phyloP scores from a whole-genome alignment of 1,140 invertebrate species.

The Chelonus insularis region DNA sequence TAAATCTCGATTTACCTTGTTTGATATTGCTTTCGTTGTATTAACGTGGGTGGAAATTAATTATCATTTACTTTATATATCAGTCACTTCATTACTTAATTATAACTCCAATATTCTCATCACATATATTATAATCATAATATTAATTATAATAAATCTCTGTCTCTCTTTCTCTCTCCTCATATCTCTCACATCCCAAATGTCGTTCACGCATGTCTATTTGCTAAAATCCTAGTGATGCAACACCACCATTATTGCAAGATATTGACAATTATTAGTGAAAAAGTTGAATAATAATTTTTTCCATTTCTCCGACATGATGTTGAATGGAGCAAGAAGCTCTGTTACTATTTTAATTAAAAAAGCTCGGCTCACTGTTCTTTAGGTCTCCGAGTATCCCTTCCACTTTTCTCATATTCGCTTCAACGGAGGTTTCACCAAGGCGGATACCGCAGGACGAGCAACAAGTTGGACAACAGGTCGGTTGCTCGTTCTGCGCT shows the following conservation, averaged over 20 bases:
- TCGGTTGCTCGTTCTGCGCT: slow-evolving; percentile 36
- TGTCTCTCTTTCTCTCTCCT: too few relatives aligned
- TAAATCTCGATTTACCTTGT: slow-evolving; percentile 46
- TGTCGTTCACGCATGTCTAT: slow-evolving; percentile 20
- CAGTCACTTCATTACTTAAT: slow-evolving; percentile 11
- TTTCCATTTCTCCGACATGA: too few relatives aligned
- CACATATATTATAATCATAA: neutral
- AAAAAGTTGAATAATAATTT: too few relatives aligned
- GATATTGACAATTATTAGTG: too few relatives aligned
- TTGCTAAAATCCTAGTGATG: slow-evolving; percentile 9
- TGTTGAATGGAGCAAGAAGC: too few relatives aligned
- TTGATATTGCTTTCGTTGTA: slow-evolving; percentile 62
- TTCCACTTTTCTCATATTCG: neutral
- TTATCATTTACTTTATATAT: slow-evolving; percentile 18
- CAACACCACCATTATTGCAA: too few relatives aligned
- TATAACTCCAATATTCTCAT: slow-evolving; percentile 3
- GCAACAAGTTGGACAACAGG: slow-evolving; percentile 58
- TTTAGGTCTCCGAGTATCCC: too few relatives aligned
- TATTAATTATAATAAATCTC: too few relatives aligned
- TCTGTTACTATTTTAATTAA: too few relatives aligned
- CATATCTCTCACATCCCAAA: too few relatives aligned
- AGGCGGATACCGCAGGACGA: slow-evolving; percentile 37
- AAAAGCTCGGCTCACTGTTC: too few relatives aligned
- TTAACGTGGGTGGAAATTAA: slow-evolving; percentile 53
- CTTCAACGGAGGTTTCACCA: neutral